Conservation (phyloP, 2,888 invertebrate species). For the Ecdyonurus torrentis region DNA sequence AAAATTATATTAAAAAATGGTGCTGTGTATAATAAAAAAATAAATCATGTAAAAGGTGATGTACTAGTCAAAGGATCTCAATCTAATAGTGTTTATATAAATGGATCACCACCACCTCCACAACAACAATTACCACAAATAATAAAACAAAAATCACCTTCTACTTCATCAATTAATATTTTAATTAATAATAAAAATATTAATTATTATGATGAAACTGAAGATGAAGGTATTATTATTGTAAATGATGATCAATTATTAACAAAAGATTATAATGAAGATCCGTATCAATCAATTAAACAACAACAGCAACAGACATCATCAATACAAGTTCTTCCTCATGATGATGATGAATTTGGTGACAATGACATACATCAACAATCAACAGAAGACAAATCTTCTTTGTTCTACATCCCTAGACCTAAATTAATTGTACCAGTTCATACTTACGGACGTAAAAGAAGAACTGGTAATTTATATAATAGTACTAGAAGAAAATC, state of each 20-base stretch:
- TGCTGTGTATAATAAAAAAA: background rate
- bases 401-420: constrained; percentile 47
- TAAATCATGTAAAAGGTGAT: background rate
- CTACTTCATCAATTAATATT: no score
- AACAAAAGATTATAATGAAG: background rate
- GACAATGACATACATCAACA: background rate
- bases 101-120: background rate
- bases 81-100: background rate
- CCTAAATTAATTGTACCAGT: constrained; percentile 76
- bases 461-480: constrained; percentile 58
- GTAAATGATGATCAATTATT: background rate
- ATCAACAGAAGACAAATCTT: background rate
- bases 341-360: background rate
- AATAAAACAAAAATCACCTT: background rate
- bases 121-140: no score
- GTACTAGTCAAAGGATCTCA: background rate
- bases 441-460: constrained; percentile 67
- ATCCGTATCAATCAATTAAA: background rate
- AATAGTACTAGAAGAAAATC: background rate
- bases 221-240: background rate
- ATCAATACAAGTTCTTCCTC: background rate
- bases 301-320: background rate
- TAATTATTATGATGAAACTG: background rate
- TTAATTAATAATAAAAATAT: background rate
- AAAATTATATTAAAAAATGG: background rate